Evolutionary conservation across 2,797 vertebrate species (phyloP), one percentile per base, ranked within the genome.

Genomic region (Pangasius djambal): DNA sequence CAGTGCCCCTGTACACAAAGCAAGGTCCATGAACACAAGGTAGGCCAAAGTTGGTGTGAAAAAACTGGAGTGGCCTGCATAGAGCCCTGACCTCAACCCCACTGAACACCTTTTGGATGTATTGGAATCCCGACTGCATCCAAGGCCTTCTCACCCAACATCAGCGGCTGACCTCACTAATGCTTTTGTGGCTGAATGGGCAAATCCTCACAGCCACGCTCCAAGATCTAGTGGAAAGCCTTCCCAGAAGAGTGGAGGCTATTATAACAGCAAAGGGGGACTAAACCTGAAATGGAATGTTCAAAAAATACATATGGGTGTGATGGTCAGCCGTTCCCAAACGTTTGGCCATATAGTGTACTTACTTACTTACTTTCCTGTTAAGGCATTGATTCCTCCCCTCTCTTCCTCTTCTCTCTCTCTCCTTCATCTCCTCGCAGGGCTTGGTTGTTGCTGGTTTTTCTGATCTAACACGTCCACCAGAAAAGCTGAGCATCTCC

Each of bases 401-500:
- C 8, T 57, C 31, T 57, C 15, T 57, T 22, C 28, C 16, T 57
- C 28, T 55, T n/a, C 48, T 52, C n/a, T 31, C 57, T 25, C 40
- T 22, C 44, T 25, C 40, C 4, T 15, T 50, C 2, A 31, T 57
- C 40, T 84, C 12, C 78, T 57, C 81, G 3, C 92, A 98, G 97
- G 97, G 97, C 12, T 93, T 98, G 93, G 97, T 98, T 48, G 75
- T 93, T 85, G 97, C 97, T 88, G 97, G 97, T 25, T 91, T 97
- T 93, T 97, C 97, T 90, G 97, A 97, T 86, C 96, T 98, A 96
- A 95, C 96, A 50, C 96, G 97, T 83, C 97, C 97, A 87, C 96
- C 97, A 86, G 97, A 98, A 63, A 98, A 98, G 92, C 96, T 98
- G 83, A 98, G 97, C 91, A 90, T 96, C 22, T 96, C 96, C 59